Conservation (phyloP, 2,797 vertebrate genomes). For the Varecia variegata region DNA sequence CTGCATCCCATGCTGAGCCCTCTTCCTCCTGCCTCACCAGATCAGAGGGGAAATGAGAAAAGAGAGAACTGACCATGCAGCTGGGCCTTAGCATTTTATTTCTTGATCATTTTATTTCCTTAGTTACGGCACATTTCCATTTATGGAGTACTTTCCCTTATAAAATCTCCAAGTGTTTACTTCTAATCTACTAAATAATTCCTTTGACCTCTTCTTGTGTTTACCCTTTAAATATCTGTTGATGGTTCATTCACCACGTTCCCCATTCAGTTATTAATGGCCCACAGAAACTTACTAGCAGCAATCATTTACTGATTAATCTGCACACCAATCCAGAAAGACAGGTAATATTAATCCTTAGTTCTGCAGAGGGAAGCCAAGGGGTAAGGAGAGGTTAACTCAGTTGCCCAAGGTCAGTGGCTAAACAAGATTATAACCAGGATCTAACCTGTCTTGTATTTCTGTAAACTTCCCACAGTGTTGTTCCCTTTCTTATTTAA, state of each 20-base stretch:
- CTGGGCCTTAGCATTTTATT: neutral
- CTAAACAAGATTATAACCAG: conserved; percentile 44
- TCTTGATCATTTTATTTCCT: conserved; percentile 61
- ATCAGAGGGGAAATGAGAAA: neutral
- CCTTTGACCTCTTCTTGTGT: conserved; percentile 63
- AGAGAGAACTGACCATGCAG: neutral
- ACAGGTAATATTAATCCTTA: conserved; percentile 68
- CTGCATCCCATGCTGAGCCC: neutral
- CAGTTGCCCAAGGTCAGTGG: conserved; percentile 43
- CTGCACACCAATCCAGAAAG: conserved; percentile 64
- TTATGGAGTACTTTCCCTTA: conserved; percentile 53
- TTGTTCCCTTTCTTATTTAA: neutral
- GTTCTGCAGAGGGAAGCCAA: conserved; percentile 52
- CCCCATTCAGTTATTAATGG: conserved; percentile 73
- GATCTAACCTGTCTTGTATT: neutral
- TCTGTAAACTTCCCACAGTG: neutral
- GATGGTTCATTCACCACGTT: conserved; percentile 68
- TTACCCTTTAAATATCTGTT: conserved; percentile 63
- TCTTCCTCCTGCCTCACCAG: neutral
- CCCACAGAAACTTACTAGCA: conserved; percentile 66
- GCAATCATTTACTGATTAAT: conserved; percentile 77
- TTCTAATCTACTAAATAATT: conserved; percentile 62
- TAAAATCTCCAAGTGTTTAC: conserved; percentile 58
- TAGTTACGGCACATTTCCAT: conserved; percentile 70
- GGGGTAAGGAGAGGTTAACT: conserved; percentile 54